phyloP scores from a whole-genome alignment of 1,140 invertebrate species.

The Condylostylus longicornis region DNA sequence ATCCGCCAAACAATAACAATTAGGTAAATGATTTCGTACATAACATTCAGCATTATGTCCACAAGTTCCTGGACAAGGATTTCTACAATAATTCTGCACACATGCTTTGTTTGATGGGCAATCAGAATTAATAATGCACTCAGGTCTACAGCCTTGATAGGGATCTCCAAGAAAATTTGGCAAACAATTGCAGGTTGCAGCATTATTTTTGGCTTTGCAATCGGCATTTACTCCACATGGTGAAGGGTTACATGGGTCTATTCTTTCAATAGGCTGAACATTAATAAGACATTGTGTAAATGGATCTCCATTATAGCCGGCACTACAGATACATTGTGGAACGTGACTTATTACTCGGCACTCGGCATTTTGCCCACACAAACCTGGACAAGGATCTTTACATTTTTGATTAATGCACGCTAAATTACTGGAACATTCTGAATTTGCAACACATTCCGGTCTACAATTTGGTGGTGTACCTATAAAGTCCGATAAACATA shows the following conservation, averaged over 20 bases:
- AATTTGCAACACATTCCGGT: constrained; percentile 61
- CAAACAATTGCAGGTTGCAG: constrained; percentile 55
- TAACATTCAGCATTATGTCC: constrained; percentile 51
- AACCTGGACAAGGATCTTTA: constrained; percentile 34
- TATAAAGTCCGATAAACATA: constrained; percentile 52
- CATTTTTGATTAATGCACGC: constrained; percentile 44
- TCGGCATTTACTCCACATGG: constrained; percentile 59
- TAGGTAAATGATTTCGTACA: constrained; percentile 54
- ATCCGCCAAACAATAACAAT: constrained; percentile 49
- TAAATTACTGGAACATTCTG: constrained; percentile 67
- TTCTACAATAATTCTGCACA: constrained; percentile 57
- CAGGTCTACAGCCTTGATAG: constrained; percentile 55
- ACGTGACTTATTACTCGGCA: constrained; percentile 29
- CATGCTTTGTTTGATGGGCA: constrained; percentile 54
- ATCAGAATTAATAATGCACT: constrained; percentile 61
- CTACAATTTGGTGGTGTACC: constrained; percentile 63
- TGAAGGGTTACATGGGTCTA: constrained; percentile 35
- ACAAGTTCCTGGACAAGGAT: constrained; percentile 64
- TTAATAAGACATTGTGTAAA: constrained; percentile 46
- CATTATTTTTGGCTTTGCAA: constrained; percentile 49
- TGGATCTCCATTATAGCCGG: constrained; percentile 39
- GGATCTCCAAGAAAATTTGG: constrained; percentile 56
- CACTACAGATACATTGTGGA: constrained; percentile 34
- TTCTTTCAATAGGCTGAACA: constrained; percentile 22
- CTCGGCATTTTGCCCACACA: constrained; percentile 21